Evolutionary conservation across 2,797 vertebrate genomes (phyloP).

Genomic region (Limosa lapponica): DNA sequence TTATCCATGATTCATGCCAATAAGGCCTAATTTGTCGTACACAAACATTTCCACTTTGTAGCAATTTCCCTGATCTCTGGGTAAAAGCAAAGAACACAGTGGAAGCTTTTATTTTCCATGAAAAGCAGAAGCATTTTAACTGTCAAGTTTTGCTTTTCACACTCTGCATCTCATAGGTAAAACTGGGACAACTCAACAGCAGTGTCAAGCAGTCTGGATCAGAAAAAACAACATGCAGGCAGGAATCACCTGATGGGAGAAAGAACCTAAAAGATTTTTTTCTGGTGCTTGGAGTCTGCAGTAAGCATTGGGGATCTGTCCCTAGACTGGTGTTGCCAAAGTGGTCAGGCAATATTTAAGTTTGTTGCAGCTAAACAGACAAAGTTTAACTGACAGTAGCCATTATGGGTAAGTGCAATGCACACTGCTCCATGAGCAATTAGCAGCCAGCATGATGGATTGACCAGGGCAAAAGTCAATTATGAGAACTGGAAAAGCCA

Average conservation of each 20-base stretch:
- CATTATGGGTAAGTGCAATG: background rate
- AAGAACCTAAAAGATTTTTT: background rate
- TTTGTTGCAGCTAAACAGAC: background rate
- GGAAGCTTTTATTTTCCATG: background rate
- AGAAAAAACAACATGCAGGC: background rate
- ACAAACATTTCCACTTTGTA: constrained; percentile 33
- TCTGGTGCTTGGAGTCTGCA: background rate
- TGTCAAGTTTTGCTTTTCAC: background rate
- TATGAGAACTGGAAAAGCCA: background rate
- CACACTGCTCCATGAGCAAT: background rate
- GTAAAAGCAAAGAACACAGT: background rate
- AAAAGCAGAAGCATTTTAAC: background rate
- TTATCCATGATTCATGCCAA: background rate
- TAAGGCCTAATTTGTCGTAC: background rate
- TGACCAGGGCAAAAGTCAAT: background rate
- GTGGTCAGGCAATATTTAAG: background rate
- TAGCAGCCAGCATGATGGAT: background rate
- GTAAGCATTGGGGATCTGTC: background rate
- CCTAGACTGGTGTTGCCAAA: background rate
- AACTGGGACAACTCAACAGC: background rate
- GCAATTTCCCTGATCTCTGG: background rate
- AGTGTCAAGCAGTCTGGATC: background rate
- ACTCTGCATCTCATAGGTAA: background rate
- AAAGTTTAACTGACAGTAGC: background rate
- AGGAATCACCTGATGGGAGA: background rate